Evolutionary conservation across 2,888 invertebrate species (phyloP).

Genomic region (Hetaerina titia): DNA sequence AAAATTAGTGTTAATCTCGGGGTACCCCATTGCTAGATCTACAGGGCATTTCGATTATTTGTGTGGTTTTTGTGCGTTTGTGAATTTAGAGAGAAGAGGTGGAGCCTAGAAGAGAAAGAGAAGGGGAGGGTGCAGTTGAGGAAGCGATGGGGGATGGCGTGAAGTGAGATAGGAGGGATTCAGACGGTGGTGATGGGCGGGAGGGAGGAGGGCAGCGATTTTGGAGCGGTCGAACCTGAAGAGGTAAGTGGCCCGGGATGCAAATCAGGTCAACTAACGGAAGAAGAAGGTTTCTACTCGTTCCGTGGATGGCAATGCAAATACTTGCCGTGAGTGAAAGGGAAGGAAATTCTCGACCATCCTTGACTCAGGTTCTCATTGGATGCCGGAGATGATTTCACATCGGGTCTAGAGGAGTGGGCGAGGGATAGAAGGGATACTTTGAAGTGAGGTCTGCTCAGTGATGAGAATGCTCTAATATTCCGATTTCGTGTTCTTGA

Average conservation of each 20-base stretch:
- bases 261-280: constrained; percentile 30
- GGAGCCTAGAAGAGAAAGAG: background rate
- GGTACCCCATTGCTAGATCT: background rate
- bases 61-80: background rate
- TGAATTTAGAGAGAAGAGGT: background rate
- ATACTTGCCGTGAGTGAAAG: background rate
- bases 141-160: too few species aligned
- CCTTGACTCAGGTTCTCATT: background rate
- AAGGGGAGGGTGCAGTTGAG: background rate
- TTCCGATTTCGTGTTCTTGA: too few species aligned
- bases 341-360: background rate
- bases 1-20: background rate
- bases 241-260: constrained; percentile 39
- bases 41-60: background rate
- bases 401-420: too few species aligned
- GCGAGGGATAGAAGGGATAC: too few species aligned
- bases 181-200: background rate
- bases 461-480: too few species aligned
- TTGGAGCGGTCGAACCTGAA: background rate
- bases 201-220: background rate
- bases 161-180: background rate
- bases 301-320: background rate
- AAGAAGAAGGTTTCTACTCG: constrained; percentile 25
- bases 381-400: background rate
- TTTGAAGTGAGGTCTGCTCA: too few species aligned